A percentile compares a stretch with the other conserved stretches of the same genome.
Conservation (phyloP, 2,888 invertebrate species). For the Mesodorylaimus sp. region DNA sequence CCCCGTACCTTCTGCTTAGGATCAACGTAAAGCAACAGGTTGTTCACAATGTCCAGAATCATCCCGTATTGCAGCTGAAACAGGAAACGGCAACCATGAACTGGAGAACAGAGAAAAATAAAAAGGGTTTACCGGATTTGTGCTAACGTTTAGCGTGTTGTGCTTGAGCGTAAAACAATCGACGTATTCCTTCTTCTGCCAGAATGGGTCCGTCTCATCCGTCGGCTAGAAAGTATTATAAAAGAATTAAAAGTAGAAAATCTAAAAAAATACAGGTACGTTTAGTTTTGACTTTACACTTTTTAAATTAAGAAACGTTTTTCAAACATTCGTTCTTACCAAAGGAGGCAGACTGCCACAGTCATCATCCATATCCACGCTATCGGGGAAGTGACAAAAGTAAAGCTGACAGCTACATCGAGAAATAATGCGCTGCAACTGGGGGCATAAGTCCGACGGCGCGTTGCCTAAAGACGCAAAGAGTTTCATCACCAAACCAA, state of each 20-base stretch:
- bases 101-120: background rate
- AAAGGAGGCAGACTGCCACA: conserved; percentile 46
- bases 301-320: no score
- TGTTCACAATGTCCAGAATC: conserved; percentile 92
- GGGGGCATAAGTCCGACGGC: conserved; percentile 23
- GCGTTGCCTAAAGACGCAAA: background rate
- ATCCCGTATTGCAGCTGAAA: conserved; percentile 59
- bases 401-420: conserved; percentile 95
- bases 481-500: background rate
- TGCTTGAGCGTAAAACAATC: conserved; percentile 96
- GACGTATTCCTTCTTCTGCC: conserved; percentile 64
- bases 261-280: background rate
- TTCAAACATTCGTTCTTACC: conserved; percentile 36
- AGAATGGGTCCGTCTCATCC: conserved; percentile 42
- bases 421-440: conserved; percentile 88
- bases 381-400: conserved; percentile 46
- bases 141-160: conserved; percentile 92
- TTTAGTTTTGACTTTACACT: background rate
- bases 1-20: conserved; percentile 58
- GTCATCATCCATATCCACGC: conserved; percentile 46
- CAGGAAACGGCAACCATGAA: background rate
- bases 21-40: conserved; percentile 82
- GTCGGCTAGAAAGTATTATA: conserved; percentile 14
- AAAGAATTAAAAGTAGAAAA: background rate
- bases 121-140: conserved; percentile 30